These are phyloP conservation scores for Cerastoderma edule DNA, from an alignment of 2,888 invertebrate species.

Conservation along the genomic window DNA sequence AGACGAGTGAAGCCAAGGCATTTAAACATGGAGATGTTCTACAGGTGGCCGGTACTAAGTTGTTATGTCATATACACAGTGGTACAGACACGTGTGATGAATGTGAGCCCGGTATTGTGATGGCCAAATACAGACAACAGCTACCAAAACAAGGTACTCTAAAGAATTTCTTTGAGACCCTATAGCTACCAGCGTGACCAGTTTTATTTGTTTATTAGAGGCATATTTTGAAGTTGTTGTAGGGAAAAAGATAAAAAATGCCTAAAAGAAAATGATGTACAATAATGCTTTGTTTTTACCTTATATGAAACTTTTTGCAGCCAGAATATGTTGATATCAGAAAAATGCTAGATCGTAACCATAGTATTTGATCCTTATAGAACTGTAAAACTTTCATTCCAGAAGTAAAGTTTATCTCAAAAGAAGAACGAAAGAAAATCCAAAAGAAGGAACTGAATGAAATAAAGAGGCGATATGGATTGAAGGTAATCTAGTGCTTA, in stretches of 20 bases:
- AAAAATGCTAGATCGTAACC: neutral
- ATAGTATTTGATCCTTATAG: neutral
- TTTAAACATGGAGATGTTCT: slow-evolving; percentile 89
- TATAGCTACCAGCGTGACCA: neutral
- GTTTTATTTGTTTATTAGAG: neutral
- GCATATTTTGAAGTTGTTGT: neutral
- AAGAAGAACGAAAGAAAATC: slow-evolving; percentile 84
- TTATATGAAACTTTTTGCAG: neutral
- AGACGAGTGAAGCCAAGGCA: slow-evolving; percentile 65
- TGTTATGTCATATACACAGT: slow-evolving; percentile 87
- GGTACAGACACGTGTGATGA: slow-evolving; percentile 95
- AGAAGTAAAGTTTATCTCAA: slow-evolving; percentile 67
- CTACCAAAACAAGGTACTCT: slow-evolving; percentile 45
- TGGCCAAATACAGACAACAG: slow-evolving; percentile 66
- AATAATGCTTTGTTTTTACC: neutral
- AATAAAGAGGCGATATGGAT: slow-evolving; percentile 89
- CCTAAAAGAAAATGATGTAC: neutral
- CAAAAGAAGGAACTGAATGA: slow-evolving; percentile 89
- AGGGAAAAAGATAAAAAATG: too few species aligned
- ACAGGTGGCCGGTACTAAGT: slow-evolving; percentile 86
- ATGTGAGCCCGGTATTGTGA: slow-evolving; percentile 93
- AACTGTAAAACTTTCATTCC: slow-evolving; percentile 27
- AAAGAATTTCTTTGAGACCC: neutral
- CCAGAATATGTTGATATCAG: neutral
- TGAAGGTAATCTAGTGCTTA: slow-evolving; percentile 83